A percentile compares a stretch with the other conserved stretches of the same genome.
Evolutionary conservation across 2,797 vertebrate species (phyloP).

Genomic region (Siniperca obscura): DNA sequence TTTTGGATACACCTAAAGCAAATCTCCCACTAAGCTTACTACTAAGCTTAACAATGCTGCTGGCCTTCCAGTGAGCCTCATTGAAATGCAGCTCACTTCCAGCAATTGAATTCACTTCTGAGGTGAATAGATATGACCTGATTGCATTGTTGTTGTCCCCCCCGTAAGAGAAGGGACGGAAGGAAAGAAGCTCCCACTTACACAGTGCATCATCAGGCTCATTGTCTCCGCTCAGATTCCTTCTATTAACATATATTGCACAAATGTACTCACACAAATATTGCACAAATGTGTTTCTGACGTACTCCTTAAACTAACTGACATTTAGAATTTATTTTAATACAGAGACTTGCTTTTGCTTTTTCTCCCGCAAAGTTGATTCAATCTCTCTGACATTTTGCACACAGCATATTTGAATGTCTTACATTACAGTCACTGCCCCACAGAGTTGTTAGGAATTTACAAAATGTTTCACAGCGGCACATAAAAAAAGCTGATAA

Average conservation of each 20-base stretch:
- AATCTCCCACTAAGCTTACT: not conserved
- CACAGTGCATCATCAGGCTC: not conserved
- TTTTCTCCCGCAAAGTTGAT: not conserved
- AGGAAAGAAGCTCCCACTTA: not conserved
- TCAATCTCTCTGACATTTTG: slow-evolving; percentile 3
- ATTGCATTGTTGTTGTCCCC: not conserved
- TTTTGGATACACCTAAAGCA: slow-evolving; percentile 4
- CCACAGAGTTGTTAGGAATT: not conserved
- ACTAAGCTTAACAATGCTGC: slow-evolving; percentile 4
- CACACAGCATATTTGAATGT: not conserved
- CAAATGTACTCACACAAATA: no score
- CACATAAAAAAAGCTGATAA: slow-evolving; percentile 3
- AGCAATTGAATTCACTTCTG: not conserved
- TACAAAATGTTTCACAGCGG: not conserved
- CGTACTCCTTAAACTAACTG: not conserved
- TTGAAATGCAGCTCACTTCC: slow-evolving; percentile 36
- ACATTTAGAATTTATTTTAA: not conserved
- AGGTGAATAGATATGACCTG: not conserved
- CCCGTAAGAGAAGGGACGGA: not conserved
- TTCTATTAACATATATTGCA: not conserved
- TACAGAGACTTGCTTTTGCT: not conserved
- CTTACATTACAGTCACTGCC: not conserved
- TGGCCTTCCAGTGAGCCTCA: not conserved
- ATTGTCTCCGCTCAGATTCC: not conserved
- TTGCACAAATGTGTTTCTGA: not conserved